Evolutionary conservation across 2,888 invertebrate species (phyloP), one percentile per base, ranked within the genome.

Genomic region (Sesia apiformis): DNA sequence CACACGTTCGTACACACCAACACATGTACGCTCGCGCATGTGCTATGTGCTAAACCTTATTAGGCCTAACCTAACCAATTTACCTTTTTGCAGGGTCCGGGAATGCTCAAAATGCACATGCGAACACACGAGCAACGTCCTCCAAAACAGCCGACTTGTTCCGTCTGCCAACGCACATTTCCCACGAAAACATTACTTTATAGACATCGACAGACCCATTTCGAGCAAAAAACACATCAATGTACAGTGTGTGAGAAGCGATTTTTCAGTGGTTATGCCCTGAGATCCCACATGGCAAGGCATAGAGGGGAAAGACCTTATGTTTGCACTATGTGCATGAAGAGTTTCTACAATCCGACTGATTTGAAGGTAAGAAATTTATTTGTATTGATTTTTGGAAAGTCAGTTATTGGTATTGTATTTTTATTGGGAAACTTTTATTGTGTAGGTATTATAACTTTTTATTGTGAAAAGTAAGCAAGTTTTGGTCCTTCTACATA

Each of bases 101-200:
- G 92, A 8, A 92, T 92, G 92, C 70, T 92, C 41, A 91, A 91
- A 63, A 92, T 92, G 92, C 92, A 92, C 67, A 92, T 92, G 92
- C 90, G 92, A 5, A 92, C 92, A 0, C 92, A 92, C 74, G 91
- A 91, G 63, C 79, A 90, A 62, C 86, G 91, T 0, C 91, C 91
- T 0, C 89, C 90, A 0, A 91, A 90, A 63, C 90, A 90, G 60
- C 92, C 92, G 0, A 90, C 91, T 0, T 92, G 92, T 69, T 91
- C 91, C 5, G 91, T 92, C 40, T 92, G 92, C 70, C 90, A 91
- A 60, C 90, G 91, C 4, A 89, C 88, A 3, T 92, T 92, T 72
- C 83, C 90, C 54, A 91, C 90, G 51, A 92, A 92, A 69, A 91
- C 92, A 0, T 77, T 92, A 8, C 81, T 92, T 3, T 92, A 92